These are phyloP conservation scores for Anarhynchus alexandrinus DNA, from an alignment of 2,113 vertebrate species.

Conservation along the genomic window DNA sequence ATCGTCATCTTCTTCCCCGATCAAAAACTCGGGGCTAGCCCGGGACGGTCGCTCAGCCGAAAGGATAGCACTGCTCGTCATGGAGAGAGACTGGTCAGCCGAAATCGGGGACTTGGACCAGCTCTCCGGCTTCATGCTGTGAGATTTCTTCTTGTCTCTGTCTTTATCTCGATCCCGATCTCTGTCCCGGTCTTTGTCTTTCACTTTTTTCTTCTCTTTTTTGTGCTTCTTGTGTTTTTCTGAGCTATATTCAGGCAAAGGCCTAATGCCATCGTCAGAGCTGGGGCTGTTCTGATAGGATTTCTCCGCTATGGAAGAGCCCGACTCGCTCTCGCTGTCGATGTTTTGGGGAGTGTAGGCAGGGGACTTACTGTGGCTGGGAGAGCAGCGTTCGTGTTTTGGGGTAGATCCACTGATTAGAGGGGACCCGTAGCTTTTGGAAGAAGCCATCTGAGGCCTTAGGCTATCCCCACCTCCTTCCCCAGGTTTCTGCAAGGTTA, in stretches of 20 bases:
- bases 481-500: slow-evolving; percentile 91
- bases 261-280: slow-evolving; percentile 90
- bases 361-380: slow-evolving; percentile 97
- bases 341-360: slow-evolving; percentile 93
- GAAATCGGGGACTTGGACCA: slow-evolving; percentile 96
- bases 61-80: slow-evolving; percentile 77
- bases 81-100: slow-evolving; percentile 85
- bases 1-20: slow-evolving; percentile 95
- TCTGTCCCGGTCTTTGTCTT: slow-evolving; percentile 85
- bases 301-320: slow-evolving; percentile 94
- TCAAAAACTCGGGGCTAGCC: slow-evolving; percentile 89
- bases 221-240: slow-evolving; percentile 99
- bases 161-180: slow-evolving; percentile 86
- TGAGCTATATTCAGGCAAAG: slow-evolving; percentile 85
- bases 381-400: slow-evolving; percentile 95
- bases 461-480: slow-evolving; percentile 88
- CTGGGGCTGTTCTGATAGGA: slow-evolving; percentile 98
- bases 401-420: slow-evolving; percentile 96
- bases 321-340: slow-evolving; percentile 97
- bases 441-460: slow-evolving; percentile 88
- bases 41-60: slow-evolving; percentile 85
- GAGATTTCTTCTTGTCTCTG: slow-evolving; percentile 93
- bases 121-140: slow-evolving; percentile 89
- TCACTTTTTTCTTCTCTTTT: slow-evolving; percentile 96
- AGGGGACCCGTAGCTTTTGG: slow-evolving; percentile 91